phyloP scores from a whole-genome alignment of 2,113 vertebrate genomes.

The Rhinogobius similis region DNA sequence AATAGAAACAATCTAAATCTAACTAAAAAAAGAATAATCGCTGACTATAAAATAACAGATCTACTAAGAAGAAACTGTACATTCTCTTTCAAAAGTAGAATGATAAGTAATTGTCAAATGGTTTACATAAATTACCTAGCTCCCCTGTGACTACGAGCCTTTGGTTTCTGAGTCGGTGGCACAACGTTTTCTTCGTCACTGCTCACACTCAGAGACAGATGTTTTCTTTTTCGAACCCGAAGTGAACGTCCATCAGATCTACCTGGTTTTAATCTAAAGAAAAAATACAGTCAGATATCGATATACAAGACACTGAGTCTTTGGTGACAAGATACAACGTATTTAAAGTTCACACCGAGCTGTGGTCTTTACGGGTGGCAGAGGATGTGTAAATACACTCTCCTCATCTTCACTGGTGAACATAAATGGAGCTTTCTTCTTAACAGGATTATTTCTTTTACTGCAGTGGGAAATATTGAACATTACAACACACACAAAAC shows the following conservation, averaged over 20 bases:
- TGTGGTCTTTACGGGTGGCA: not conserved
- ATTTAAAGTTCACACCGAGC: not conserved
- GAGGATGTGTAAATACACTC: not conserved
- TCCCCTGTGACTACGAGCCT: constrained; percentile 3
- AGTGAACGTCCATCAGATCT: not conserved
- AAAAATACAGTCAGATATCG: not conserved
- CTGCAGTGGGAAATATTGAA: not conserved
- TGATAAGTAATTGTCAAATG: too few species aligned
- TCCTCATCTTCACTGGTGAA: constrained; percentile 8
- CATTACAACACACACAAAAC: not conserved
- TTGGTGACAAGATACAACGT: not conserved
- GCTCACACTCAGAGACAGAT: constrained; percentile 26
- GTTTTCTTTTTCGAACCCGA: constrained; percentile 37
- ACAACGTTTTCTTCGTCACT: constrained; percentile 47
- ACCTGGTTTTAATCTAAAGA: constrained; percentile 1
- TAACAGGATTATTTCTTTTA: constrained; percentile 7
- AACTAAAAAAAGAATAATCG: too few species aligned
- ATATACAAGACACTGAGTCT: not conserved
- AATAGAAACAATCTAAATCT: too few species aligned
- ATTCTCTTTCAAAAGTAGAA: too few species aligned
- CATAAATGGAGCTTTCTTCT: constrained; percentile 2
- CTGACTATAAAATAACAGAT: too few species aligned
- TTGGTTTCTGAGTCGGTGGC: not conserved
- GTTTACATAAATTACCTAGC: too few species aligned
- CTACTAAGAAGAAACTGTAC: too few species aligned